Conservation (phyloP, 2,797 vertebrate species). For the Aplochiton taeniatus region DNA sequence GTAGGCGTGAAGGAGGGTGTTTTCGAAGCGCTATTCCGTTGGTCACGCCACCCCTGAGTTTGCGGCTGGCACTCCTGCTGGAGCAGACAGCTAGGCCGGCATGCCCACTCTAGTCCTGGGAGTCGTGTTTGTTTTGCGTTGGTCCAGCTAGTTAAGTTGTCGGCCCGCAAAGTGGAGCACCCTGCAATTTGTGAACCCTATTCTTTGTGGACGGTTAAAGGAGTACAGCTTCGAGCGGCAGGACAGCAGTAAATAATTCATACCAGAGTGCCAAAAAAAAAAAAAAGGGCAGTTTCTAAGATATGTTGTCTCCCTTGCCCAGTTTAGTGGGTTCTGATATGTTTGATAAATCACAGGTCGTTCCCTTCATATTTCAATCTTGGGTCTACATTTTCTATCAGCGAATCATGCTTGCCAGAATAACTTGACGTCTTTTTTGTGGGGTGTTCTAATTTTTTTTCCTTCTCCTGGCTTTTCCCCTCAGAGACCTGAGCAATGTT, state of each 20-base stretch:
- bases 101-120: constrained; percentile 19
- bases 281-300: constrained; percentile 70
- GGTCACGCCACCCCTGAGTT: constrained; percentile 44
- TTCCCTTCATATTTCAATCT: not conserved
- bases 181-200: constrained; percentile 47
- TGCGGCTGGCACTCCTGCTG: constrained; percentile 32
- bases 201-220: constrained; percentile 62
- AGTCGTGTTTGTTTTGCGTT: constrained; percentile 37
- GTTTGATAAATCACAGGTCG: constrained; percentile 47
- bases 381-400: constrained; percentile 5
- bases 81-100: constrained; percentile 29
- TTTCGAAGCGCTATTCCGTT: constrained; percentile 46
- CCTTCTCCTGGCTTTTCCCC: constrained; percentile 62
- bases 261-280: constrained; percentile 36
- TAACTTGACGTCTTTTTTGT: constrained; percentile 6
- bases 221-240: constrained; percentile 72
- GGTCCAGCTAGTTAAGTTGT: constrained; percentile 45
- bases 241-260: constrained; percentile 79
- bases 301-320: constrained; percentile 39
- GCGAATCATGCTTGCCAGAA: too few relatives aligned
- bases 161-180: constrained; percentile 44
- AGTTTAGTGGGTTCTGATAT: constrained; percentile 31
- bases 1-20: constrained; percentile 38
- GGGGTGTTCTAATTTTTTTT: constrained; percentile 4
- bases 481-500: constrained; percentile 97